A percentile compares a stretch with the other conserved stretches of the same genome.
Conservation (phyloP, 2,113 vertebrate species). For the Azemiops feae region DNA sequence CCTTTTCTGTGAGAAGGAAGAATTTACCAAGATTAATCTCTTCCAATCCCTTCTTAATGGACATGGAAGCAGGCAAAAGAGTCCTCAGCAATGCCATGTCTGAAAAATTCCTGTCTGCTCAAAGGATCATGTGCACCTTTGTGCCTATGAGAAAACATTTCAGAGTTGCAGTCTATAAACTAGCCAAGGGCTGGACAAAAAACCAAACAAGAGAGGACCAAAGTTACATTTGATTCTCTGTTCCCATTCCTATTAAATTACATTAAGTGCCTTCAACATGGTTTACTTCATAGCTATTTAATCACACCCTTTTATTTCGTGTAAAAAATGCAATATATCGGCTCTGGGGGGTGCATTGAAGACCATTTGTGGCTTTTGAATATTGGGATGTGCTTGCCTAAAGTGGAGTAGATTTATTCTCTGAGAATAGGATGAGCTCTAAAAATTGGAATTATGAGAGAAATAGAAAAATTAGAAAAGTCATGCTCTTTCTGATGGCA, state of each 20-base stretch:
- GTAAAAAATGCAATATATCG: too few relatives aligned
- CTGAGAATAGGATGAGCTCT: neutral
- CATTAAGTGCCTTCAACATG: neutral
- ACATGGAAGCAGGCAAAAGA: conserved; percentile 21
- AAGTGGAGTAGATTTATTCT: neutral
- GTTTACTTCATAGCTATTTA: neutral
- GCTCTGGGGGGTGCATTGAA: too few relatives aligned
- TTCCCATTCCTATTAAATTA: neutral
- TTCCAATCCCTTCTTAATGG: conserved; percentile 34
- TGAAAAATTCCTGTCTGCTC: neutral
- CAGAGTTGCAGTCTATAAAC: too few relatives aligned
- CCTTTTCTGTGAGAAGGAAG: conserved; percentile 27
- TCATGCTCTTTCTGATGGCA: too few relatives aligned
- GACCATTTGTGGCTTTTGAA: too few relatives aligned
- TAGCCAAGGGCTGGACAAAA: neutral
- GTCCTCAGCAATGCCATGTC: conserved; percentile 16
- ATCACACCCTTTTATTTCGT: too few relatives aligned
- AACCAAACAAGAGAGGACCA: neutral
- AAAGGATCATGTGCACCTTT: neutral
- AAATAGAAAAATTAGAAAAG: neutral
- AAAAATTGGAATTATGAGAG: neutral
- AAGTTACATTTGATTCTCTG: neutral
- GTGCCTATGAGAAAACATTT: too few relatives aligned
- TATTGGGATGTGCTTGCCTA: neutral
- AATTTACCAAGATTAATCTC: conserved; percentile 41